These are phyloP conservation scores for Notospermus geniculatus DNA, from an alignment of 1,140 invertebrate species.

Conservation along the genomic window DNA sequence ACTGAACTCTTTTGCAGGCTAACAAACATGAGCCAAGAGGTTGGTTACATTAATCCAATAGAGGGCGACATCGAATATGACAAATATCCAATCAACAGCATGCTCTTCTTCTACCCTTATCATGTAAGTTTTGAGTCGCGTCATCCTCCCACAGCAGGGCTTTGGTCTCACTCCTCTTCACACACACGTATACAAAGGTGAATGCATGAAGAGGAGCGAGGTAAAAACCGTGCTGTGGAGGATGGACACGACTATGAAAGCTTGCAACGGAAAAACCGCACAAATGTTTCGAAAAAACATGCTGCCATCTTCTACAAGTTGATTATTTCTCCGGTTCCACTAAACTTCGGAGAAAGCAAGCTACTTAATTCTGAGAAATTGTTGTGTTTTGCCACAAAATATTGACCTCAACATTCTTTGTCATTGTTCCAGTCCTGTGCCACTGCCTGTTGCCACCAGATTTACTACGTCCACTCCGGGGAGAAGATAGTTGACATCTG, in stretches of 20 bases:
- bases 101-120: conserved; percentile 47
- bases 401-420: neutral
- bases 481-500: conserved; percentile 33
- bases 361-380: no score
- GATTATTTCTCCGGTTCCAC: no score
- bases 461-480: conserved; percentile 39
- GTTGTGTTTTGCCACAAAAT: neutral
- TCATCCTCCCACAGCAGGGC: no score
- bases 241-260: no score
- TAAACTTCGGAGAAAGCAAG: no score
- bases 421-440: conserved; percentile 41
- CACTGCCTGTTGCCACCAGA: conserved; percentile 37
- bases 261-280: no score
- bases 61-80: conserved; percentile 33
- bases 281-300: no score
- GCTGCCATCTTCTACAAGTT: no score
- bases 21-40: conserved; percentile 44
- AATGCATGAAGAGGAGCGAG: neutral
- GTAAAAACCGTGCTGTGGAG: no score
- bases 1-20: conserved; percentile 24
- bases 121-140: conserved; percentile 41
- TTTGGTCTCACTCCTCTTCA: no score
- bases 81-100: conserved; percentile 37
- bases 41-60: conserved; percentile 40
- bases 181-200: no score